phyloP scores from a whole-genome alignment of 2,797 vertebrate species.

The Echiichthys vipera region DNA sequence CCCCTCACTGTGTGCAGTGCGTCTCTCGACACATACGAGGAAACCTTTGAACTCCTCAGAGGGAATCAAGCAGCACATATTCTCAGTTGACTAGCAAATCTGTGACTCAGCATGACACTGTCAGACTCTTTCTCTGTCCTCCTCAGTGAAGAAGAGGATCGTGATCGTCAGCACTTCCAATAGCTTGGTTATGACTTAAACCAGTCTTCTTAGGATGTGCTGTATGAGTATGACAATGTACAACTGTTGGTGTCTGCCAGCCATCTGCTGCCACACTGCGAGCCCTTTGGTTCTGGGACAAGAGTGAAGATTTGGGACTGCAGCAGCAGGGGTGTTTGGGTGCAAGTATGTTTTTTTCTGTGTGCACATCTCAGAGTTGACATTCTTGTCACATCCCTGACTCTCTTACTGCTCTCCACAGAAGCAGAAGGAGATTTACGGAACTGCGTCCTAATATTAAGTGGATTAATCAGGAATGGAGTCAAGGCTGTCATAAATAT shows the following conservation, averaged over 20 bases:
- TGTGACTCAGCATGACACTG: conserved; percentile 60
- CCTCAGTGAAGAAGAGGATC: conserved; percentile 61
- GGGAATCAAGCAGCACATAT: conserved; percentile 61
- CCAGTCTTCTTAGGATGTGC: conserved; percentile 54
- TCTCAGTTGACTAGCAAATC: conserved; percentile 69
- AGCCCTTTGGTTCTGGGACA: conserved; percentile 42
- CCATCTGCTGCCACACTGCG: conserved; percentile 42
- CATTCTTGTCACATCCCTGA: conserved; percentile 75
- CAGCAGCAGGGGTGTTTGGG: conserved; percentile 34
- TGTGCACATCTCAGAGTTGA: conserved; percentile 60
- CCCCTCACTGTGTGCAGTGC: conserved; percentile 17
- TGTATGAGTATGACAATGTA: conserved; percentile 35
- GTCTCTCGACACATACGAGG: conserved; percentile 21
- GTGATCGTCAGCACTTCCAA: conserved; percentile 67
- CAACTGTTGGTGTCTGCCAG: conserved; percentile 51
- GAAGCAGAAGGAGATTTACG: conserved; percentile 74
- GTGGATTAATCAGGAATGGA: conserved; percentile 84
- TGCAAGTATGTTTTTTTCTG: conserved; percentile 16
- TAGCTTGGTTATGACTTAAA: conserved; percentile 61
- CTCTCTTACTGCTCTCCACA: conserved; percentile 54
- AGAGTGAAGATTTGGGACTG: conserved; percentile 33
- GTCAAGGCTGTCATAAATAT: conserved; percentile 83
- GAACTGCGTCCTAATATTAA: conserved; percentile 82
- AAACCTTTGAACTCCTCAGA: conserved; percentile 56
- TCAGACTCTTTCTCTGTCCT: conserved; percentile 48